phyloP scores from a whole-genome alignment of 2,797 vertebrate genomes.

The Craterocephalus amniculus region DNA sequence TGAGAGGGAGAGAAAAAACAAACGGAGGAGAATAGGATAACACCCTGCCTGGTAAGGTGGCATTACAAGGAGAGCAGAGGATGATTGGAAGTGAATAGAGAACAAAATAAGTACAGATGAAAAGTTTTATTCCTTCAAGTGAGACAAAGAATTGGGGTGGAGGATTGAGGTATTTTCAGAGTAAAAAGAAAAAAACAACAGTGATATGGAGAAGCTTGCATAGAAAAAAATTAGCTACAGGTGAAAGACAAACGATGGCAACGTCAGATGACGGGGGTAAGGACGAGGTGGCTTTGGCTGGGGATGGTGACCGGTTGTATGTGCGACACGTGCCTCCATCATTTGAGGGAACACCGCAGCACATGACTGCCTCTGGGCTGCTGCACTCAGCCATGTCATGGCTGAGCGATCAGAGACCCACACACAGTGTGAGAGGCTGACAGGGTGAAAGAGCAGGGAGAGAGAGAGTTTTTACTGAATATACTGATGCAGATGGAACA shows the following conservation, averaged over 20 bases:
- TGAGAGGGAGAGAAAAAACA: background rate
- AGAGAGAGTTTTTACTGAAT: slow-evolving; percentile 2
- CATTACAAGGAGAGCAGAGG: slow-evolving; percentile 24
- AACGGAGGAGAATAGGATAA: slow-evolving; percentile 8
- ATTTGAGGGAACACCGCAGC: slow-evolving; percentile 44
- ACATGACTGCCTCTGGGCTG: slow-evolving; percentile 56
- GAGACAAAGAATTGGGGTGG: background rate
- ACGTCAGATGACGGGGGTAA: background rate
- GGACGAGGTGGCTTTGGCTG: slow-evolving; percentile 23
- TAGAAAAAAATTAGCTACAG: slow-evolving; percentile 1
- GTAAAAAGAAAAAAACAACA: background rate
- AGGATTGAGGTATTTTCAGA: slow-evolving; percentile 7
- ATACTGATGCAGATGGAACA: background rate
- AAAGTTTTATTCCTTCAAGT: slow-evolving; percentile 19
- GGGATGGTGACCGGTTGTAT: slow-evolving; percentile 40
- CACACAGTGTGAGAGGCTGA: slow-evolving; percentile 23
- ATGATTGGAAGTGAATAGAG: slow-evolving; percentile 36
- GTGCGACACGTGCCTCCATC: slow-evolving; percentile 57
- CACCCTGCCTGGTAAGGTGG: slow-evolving; percentile 31
- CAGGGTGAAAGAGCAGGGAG: slow-evolving; percentile 3
- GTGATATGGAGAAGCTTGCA: background rate
- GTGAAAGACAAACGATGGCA: too few species aligned
- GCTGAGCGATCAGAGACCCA: slow-evolving; percentile 32
- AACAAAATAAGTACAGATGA: slow-evolving; percentile 27
- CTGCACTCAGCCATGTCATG: slow-evolving; percentile 58